Evolutionary conservation across 1,140 invertebrate species (phyloP).

Genomic region (Saccostrea echinata): DNA sequence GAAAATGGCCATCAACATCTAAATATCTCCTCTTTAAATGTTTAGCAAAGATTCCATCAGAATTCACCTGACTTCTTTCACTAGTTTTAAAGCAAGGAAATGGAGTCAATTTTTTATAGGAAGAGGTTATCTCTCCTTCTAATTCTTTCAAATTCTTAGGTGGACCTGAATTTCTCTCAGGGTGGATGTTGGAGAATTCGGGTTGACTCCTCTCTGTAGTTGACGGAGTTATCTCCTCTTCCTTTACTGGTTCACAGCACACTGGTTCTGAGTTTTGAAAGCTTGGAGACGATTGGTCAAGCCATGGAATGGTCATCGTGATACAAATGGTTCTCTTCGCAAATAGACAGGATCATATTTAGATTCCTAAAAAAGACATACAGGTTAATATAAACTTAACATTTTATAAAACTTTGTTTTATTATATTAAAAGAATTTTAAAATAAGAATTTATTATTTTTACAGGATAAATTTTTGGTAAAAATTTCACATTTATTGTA

Average conservation of each 20-base stretch:
- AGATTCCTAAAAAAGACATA: not conserved
- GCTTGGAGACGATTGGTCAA: not conserved
- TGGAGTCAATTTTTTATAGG: not conserved
- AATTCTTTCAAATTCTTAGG: not conserved
- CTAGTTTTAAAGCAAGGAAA: not conserved
- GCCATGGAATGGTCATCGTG: slow-evolving; percentile 11
- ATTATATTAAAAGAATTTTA: too few relatives aligned
- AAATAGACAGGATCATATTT: not conserved
- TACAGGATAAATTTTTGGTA: too few relatives aligned
- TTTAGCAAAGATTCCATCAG: too few relatives aligned
- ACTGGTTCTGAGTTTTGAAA: not conserved
- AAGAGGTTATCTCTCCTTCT: not conserved
- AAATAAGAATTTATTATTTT: too few relatives aligned
- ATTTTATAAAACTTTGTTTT: too few relatives aligned
- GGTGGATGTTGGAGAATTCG: not conserved
- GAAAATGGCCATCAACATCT: too few relatives aligned
- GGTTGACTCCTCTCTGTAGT: not conserved
- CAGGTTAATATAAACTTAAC: not conserved
- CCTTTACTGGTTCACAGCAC: not conserved
- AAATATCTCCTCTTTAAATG: too few relatives aligned
- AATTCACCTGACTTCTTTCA: too few relatives aligned
- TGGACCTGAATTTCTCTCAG: not conserved
- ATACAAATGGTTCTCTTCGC: not conserved
- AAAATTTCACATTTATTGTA: too few relatives aligned
- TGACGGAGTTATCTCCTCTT: not conserved